phyloP scores from a whole-genome alignment of 2,888 invertebrate species.

The Oscheius myriophilus region DNA sequence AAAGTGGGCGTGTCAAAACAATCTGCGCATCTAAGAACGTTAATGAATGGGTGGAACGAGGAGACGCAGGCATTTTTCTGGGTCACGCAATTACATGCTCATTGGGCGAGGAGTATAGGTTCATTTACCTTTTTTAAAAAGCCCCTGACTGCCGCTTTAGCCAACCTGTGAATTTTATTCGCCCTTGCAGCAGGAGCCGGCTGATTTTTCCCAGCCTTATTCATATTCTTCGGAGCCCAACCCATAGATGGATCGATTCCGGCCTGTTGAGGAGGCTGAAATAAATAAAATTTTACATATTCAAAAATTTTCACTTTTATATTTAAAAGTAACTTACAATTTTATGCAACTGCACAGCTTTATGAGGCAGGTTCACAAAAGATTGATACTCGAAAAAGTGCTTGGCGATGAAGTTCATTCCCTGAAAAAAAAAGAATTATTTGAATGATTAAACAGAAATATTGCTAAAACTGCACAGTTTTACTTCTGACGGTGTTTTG shows the following conservation, averaged over 20 bases:
- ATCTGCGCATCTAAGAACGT: too few species aligned
- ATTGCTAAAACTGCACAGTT: too few species aligned
- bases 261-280: conserved; percentile 66
- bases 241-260: conserved; percentile 67
- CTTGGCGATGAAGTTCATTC: conserved; percentile 70
- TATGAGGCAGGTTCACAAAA: conserved; percentile 69
- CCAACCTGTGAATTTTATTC: conserved; percentile 54
- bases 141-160: conserved; percentile 9
- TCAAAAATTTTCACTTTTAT: too few species aligned
- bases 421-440: conserved; percentile 41
- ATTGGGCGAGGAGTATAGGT: too few species aligned
- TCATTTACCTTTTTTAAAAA: too few species aligned
- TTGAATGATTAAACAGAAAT: too few species aligned
- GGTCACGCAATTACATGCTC: too few species aligned
- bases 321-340: conserved; percentile 47
- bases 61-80: too few species aligned
- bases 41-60: too few species aligned
- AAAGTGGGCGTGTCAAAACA: too few species aligned
- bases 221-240: conserved; percentile 69
- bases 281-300: not conserved
- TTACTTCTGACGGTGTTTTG: too few species aligned
- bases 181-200: conserved; percentile 66
- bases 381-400: conserved; percentile 70
- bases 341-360: conserved; percentile 70
- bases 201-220: conserved; percentile 64